Conservation (phyloP, 2,888 invertebrate species). For the Drosophila eohydei region DNA sequence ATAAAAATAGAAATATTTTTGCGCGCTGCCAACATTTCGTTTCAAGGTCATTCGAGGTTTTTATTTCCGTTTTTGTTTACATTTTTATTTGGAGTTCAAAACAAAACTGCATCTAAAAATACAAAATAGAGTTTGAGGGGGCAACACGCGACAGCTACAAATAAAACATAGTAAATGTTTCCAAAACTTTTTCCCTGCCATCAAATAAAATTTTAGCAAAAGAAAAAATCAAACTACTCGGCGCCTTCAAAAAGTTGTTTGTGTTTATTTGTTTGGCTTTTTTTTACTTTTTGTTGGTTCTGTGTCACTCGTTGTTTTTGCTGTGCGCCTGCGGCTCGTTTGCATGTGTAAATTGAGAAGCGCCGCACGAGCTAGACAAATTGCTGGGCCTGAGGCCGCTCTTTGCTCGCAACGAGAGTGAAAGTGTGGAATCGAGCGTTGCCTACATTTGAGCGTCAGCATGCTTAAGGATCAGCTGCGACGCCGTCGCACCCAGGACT, state of each 20-base stretch:
- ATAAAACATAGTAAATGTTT: conserved; percentile 44
- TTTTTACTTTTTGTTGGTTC: conserved; percentile 11
- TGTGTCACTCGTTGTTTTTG: conserved; percentile 27
- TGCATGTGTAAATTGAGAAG: conserved; percentile 57
- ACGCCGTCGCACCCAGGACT: conserved; percentile 51
- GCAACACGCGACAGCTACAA: conserved; percentile 31
- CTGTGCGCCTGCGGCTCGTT: conserved; percentile 23
- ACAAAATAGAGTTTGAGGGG: conserved; percentile 33
- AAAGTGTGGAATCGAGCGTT: conserved; percentile 56
- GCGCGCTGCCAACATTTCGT: conserved; percentile 32
- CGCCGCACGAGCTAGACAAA: conserved; percentile 58
- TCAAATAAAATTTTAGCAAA: conserved; percentile 69
- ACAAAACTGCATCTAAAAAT: conserved; percentile 54
- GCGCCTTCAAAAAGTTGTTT: conserved; percentile 44
- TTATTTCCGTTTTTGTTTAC: background rate
- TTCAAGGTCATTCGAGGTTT: conserved; percentile 65
- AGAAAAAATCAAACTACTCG: conserved; percentile 37
- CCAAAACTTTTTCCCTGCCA: conserved; percentile 53
- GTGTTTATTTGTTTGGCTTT: conserved; percentile 19
- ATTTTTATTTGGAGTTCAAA: conserved; percentile 62
- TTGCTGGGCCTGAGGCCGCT: conserved; percentile 24
- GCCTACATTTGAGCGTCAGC: conserved; percentile 56
- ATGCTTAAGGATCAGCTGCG: conserved; percentile 69
- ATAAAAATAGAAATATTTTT: conserved; percentile 40
- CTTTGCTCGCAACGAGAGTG: conserved; percentile 57